Conservation (phyloP, 37 sponge, comb jelly and placozoan genomes). For the Ianthella basta region DNA sequence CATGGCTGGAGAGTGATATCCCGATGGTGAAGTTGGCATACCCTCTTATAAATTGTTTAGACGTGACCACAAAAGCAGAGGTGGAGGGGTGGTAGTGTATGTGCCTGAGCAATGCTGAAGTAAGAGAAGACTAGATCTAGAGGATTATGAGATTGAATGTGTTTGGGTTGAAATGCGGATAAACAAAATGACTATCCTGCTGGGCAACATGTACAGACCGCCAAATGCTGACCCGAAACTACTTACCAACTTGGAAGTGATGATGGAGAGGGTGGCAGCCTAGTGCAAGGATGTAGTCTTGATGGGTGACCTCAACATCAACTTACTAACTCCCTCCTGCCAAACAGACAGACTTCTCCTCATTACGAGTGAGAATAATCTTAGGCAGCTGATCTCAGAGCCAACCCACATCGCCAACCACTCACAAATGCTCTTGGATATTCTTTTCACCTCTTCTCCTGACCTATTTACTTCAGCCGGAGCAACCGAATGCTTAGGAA, state of each 20-base stretch:
- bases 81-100: background rate
- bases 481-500: background rate
- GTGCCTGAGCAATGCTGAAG: background rate
- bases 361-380: conserved; percentile 9
- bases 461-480: background rate
- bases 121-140: background rate
- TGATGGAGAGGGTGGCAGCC: conserved; percentile 10
- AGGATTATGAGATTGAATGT: background rate
- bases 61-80: conserved; percentile 6
- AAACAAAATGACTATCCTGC: conserved; percentile 1
- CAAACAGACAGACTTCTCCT: conserved; percentile 2
- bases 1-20: too few relatives aligned
- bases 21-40: too few relatives aligned
- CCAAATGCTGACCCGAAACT: background rate
- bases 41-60: conserved; percentile 1
- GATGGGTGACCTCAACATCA: conserved; percentile 10
- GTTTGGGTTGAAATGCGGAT: background rate
- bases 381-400: conserved; percentile 6
- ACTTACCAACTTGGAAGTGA: background rate
- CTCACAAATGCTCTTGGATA: background rate
- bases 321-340: background rate
- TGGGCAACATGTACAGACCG: conserved; percentile 10
- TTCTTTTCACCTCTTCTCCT: conserved; percentile 6
- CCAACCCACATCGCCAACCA: background rate
- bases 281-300: background rate